Evolutionary conservation across 1,140 invertebrate species (phyloP), one percentile per base, ranked within the genome.

Genomic region (Stegodyphus dumicola): DNA sequence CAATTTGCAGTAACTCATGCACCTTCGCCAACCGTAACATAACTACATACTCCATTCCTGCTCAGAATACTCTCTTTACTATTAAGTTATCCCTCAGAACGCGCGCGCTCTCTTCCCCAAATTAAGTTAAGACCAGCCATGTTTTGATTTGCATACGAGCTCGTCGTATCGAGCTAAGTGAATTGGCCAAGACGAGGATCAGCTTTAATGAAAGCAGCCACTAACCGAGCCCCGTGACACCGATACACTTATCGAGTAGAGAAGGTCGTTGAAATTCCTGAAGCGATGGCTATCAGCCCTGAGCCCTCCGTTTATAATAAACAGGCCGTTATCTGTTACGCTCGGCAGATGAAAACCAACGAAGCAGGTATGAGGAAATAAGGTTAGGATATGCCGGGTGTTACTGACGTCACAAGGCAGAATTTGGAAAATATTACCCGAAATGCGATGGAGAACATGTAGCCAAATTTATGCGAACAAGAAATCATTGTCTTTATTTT

Each of bases 131-230:
- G 33, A 33, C 33, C 33, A 33, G 33, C 51, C 49, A 79, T 70
- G 65, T 79, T 69, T 69, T 70, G 77, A 79, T 79, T 79, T 79
- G 66, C 77, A 79, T 79, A 79, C 7, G 60, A 18, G n/a, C n/a
- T 67, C 77, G n/a, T 17, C 33, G 77, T 49, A 33, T 33, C 33
- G 33, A n/a, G 17, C 66, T 69, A 79, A 79, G 77, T 79, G 77
- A 79, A 79, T 79, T 79, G 77, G 49, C 77, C 60, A 53, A 79
- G 66, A 79, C 65, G 76, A 66, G 76, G 69, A 77, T 54, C 51
- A 60, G 56, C 15, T 49, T 54, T 54, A 65, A 56, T 65, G 56
- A 49, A 9, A 18, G 66, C 33, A 15, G 66, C 15, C 66, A 18
- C 33, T 17, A 67, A 18, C n/a, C n/a, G 33, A 67, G 66, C 10